Conservation (phyloP, 1,140 invertebrate genomes). For the Colletes latitarsis region DNA sequence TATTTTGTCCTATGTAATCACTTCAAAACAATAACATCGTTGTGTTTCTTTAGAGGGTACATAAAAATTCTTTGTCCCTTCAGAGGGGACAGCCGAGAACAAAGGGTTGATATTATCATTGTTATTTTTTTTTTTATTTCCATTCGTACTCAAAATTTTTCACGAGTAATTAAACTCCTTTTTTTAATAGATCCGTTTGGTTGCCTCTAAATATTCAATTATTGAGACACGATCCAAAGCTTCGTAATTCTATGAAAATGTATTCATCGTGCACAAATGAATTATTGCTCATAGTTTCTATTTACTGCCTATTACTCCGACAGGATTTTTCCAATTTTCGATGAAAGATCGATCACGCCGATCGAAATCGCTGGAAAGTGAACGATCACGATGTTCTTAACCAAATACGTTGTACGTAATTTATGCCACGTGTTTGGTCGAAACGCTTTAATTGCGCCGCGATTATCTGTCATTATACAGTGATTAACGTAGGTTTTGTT, state of each 20-base stretch:
- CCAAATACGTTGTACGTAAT: conserved; percentile 8
- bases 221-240: no score
- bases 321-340: not conserved
- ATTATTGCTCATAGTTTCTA: not conserved
- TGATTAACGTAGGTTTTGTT: conserved; percentile 39
- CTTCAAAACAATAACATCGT: no score
- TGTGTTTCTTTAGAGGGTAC: no score
- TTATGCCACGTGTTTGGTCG: conserved; percentile 20
- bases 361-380: not conserved
- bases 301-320: not conserved
- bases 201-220: no score
- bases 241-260: not conserved
- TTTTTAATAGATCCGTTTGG: no score
- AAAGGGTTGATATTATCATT: no score
- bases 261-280: not conserved
- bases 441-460: conserved; percentile 37
- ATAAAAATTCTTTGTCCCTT: no score
- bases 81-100: no score
- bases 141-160: no score
- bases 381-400: conserved; percentile 16
- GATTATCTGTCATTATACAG: conserved; percentile 31
- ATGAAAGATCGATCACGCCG: not conserved
- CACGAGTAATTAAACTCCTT: no score
- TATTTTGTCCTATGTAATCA: no score
- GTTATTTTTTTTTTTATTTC: no score